Evolutionary conservation across 2,113 vertebrate genomes (phyloP), one percentile per base, ranked within the genome.

Genomic region (Ceyx margarethae): DNA sequence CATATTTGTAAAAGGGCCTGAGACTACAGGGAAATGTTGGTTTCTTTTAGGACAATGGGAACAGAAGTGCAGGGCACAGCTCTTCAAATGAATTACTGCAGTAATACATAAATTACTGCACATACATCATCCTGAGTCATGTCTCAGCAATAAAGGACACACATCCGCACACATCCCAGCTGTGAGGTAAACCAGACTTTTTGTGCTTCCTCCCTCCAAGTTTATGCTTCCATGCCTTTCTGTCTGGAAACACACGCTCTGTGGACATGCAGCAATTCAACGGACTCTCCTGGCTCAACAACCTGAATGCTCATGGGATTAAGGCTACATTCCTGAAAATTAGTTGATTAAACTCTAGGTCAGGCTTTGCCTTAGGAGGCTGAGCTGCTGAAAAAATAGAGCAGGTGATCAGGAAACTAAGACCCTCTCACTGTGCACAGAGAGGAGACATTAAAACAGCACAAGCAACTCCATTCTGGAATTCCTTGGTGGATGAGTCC

Each of bases 81-180:
- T 86, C 62, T 1, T 3, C 1, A 1, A 60, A 54, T 50, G 28
- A 91, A 73, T 42, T 90, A 58, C 29, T 56, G 60, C 42, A 90
- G 65, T 20, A 42, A 25, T 40, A 54, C 33, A 31, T 3, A 13
- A 65, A 58, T 37, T 22, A 48, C 33, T 35, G 21, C 45, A n/a
- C 1, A 4, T 18, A 25, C 43, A 46, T 19, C 46, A 74, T 1
- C 1, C 1, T 3, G 4, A 90, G 31, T 60, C 53, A 37, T 4
- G 11, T 67, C 67, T 95, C 64, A 82, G 54, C 71, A 72, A 23
- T 21, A 57, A 42, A 67, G 61, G 37, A 43, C 21, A 50, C 26
- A 68, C 13, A 31, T 64, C 82, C 75, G 43, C 5, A 6, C 22
- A 54, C n/a, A 43, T 28, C 58, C 25, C 65, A 75, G 22, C 37